Base-by-base conservation (phyloP, 2,888 invertebrate genomes). In the Lumbricus terrestris region DNA sequence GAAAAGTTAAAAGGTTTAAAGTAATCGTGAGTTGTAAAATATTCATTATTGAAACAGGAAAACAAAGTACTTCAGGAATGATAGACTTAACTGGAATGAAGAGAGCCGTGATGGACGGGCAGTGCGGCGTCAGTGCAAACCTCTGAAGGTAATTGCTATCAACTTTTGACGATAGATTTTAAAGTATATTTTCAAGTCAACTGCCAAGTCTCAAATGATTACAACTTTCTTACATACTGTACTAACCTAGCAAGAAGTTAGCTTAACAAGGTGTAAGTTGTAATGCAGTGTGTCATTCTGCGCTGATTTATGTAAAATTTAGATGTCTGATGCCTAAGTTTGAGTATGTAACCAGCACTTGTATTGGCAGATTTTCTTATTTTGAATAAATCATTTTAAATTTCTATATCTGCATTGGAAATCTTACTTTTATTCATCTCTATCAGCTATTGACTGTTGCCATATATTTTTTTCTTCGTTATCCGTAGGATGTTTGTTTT, bases 41-140 rank as follows among this genome's bases (percentile, higher is more conserved):
- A 37, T 37, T n/a, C 0, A 35, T 89, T 89, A 42, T 40, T 37
- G 20, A 5, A 23, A n/a, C 69, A 90, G 91, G 29, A 98, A 98
- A 96, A 98, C 98, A 93, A 98, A 98, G 96, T 99, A 99, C 95
- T 99, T 99, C 96, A 98, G 98, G 96, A 97, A 98, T 95, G 98
- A 98, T 90, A 97, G 97, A 96, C 96, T 99, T 94, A 98, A 98
- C 95, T 99, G 99, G 99, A 98, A 99, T 95, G 98, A 98, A 93
- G 98, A 98, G 95, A 98, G 98, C 94, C 97, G 98, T 89, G 98
- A 98, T 91, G 99, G 99, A 90, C 97, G 98, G 95, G 99, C 99
- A 95, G 99, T 99, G 88, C 96, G 98, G 93, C 98, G 99, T 95
- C 98, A 99, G 95, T 99, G 99, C 96, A 98, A 98, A 96, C 98